Evolutionary conservation across 2,888 invertebrate genomes (phyloP), one percentile per base, ranked within the genome.

Genomic region (Lochmaea crataegi): DNA sequence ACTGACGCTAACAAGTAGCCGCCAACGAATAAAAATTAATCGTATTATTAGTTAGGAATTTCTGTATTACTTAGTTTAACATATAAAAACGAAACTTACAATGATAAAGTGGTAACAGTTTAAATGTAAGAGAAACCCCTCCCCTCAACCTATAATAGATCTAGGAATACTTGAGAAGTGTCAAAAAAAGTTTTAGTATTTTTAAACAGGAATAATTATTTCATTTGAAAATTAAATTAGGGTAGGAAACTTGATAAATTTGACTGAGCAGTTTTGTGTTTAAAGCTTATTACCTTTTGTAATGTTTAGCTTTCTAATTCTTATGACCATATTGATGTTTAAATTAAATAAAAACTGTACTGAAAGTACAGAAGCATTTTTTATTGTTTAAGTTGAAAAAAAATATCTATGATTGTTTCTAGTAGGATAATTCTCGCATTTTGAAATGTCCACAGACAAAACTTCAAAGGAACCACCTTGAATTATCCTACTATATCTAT

Each of bases 1-100:
- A 58, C 57, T 26, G 67, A 74, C 26, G 65, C 70, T 53, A 71
- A 71, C 18, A 69, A 69, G 32, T 69, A 69, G 63, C 68, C 32
- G 63, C 68, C 32, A 26, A 14, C 18, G 7, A 41, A 18, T 11
- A 22, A 38, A n/a, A 32, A 14, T 14, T 18, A 51, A 11, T 7
- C 5, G 32, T 38, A 38, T 38, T 38, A 38, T 38, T 9, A 38
- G 1, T 38, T 38, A 38, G 9, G 7, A 6, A 38, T 14, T 45
- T 45, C 16, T 51, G 14, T 51, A 18, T 51, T 51, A 51, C 14
- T 51, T 51, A 51, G 51, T 51, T 14, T 51, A 51, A 51, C n/a
- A 14, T n/a, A n/a, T 48, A 14, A n/a, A n/a, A 51, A 51, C 16
- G 14, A 51, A n/a, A 51, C 16, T 16, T 16, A 14, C 12, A 45